These are phyloP conservation scores for Drosophila nr. medialis DNA, from an alignment of 2,888 invertebrate species.

Conservation along the genomic window DNA sequence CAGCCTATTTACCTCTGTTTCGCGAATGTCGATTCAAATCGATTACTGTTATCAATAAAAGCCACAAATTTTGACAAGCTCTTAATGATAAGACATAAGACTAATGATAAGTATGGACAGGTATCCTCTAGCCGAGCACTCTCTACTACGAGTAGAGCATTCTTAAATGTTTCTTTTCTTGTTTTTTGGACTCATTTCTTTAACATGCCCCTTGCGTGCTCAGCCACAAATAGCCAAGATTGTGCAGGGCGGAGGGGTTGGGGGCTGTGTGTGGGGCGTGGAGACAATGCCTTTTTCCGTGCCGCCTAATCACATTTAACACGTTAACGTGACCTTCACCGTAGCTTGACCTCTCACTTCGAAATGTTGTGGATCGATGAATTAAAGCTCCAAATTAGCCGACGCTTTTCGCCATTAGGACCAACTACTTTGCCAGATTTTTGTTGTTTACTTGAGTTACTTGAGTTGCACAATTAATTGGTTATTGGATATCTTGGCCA, in stretches of 20 bases:
- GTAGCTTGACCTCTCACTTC: not conserved
- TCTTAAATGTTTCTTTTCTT: not conserved
- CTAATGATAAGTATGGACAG: not conserved
- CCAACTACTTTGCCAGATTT: not conserved
- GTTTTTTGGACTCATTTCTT: constrained; percentile 43
- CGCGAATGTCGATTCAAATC: not conserved
- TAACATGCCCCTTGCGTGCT: constrained; percentile 72
- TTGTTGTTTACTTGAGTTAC: not conserved
- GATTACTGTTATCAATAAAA: not conserved
- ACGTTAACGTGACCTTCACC: constrained; percentile 56
- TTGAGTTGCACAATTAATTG: not conserved
- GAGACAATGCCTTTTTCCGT: constrained; percentile 38
- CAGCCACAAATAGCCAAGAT: not conserved
- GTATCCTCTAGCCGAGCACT: not conserved
- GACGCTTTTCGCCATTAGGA: constrained; percentile 12
- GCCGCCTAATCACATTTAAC: constrained; percentile 69
- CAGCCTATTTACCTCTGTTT: rapidly evolving
- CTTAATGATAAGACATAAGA: not conserved
- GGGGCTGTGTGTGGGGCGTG: not conserved
- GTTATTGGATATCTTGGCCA: not conserved
- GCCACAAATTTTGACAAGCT: not conserved
- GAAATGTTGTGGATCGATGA: constrained; percentile 36
- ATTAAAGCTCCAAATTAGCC: not conserved
- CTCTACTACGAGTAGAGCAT: not conserved
- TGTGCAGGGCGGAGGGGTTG: not conserved